Evolutionary conservation across 2,888 invertebrate genomes (phyloP).

Genomic region (Agonopterix arenella): DNA sequence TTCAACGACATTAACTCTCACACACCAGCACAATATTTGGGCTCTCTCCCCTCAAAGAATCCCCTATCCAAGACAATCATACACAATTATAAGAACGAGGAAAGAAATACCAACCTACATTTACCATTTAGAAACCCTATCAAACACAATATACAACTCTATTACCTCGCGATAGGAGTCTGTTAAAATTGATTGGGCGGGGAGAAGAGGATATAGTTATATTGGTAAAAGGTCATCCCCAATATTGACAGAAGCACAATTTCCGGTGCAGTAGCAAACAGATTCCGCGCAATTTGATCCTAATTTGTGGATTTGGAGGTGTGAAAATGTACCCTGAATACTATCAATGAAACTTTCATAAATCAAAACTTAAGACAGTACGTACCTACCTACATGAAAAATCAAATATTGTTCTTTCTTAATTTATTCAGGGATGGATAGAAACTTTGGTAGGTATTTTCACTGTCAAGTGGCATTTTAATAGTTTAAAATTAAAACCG

Average conservation of each 20-base stretch:
- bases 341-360: no score
- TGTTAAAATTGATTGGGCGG: background rate
- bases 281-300: conserved; percentile 54
- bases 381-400: no score
- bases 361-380: no score
- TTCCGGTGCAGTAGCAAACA: conserved; percentile 39
- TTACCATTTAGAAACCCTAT: background rate
- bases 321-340: no score
- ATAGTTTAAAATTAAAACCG: no score
- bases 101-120: conserved; percentile 8
- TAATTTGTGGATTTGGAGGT: conserved; percentile 28
- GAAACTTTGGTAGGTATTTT: no score
- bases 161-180: conserved; percentile 1
- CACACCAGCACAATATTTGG: conserved; percentile 26
- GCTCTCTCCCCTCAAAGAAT: conserved; percentile 22
- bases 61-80: conserved; percentile 38
- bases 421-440: no score
- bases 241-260: conserved; percentile 60
- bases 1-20: conserved; percentile 5
- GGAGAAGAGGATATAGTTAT: background rate
- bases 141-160: conserved; percentile 1
- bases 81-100: conserved; percentile 33
- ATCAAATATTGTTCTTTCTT: no score
- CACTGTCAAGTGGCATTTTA: no score
- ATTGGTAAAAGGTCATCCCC: conserved; percentile 21